Evolutionary conservation across 2,797 vertebrate species (phyloP).

Genomic region (Toxotes lorentzi): DNA sequence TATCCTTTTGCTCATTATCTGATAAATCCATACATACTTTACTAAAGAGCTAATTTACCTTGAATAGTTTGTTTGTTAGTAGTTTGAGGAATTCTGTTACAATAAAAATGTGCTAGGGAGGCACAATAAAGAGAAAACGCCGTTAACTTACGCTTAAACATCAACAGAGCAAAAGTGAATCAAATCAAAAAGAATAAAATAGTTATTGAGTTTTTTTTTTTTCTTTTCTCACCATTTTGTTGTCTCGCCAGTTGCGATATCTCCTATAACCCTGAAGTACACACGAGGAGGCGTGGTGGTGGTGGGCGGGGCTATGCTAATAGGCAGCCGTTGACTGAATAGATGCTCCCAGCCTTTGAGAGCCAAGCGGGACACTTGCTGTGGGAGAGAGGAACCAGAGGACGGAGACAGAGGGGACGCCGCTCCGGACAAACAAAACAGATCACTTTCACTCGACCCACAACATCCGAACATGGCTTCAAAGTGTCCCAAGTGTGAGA

Average conservation of each 20-base stretch:
- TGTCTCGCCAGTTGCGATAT: rapidly evolving
- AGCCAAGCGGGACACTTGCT: constrained; percentile 66
- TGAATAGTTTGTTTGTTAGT: no score
- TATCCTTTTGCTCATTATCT: background rate
- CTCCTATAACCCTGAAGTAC: constrained; percentile 60
- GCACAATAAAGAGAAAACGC: background rate
- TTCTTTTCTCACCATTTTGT: background rate
- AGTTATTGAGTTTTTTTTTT: background rate
- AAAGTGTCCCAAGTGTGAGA: constrained; percentile 97
- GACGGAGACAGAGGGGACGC: constrained; percentile 38
- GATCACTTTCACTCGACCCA: constrained; percentile 45
- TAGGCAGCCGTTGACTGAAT: constrained; percentile 59
- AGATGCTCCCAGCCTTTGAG: constrained; percentile 68
- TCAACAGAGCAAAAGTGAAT: background rate
- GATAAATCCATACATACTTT: background rate
- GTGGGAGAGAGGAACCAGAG: constrained; percentile 30
- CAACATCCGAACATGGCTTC: constrained; percentile 88
- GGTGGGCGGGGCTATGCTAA: constrained; percentile 81
- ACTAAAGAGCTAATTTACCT: background rate
- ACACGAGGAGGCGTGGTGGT: constrained; percentile 16
- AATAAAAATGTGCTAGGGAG: no score
- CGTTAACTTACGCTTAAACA: rapidly evolving
- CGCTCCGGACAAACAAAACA: constrained; percentile 15
- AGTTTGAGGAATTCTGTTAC: background rate
- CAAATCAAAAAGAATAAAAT: background rate